These are phyloP conservation scores for Podiceps cristatus DNA, from an alignment of 2,113 vertebrate genomes.

Conservation along the genomic window DNA sequence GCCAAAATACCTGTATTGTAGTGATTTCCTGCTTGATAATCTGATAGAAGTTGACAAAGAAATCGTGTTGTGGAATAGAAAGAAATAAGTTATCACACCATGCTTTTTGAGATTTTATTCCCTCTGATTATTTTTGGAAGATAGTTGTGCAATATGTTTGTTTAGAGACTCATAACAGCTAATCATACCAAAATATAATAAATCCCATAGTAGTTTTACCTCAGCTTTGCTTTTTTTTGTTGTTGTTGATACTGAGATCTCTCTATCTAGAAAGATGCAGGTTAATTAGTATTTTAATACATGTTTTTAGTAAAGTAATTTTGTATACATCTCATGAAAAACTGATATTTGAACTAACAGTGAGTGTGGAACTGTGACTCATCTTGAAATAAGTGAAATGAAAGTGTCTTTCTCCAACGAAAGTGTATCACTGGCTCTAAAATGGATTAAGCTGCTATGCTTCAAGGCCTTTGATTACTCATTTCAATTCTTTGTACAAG, in stretches of 20 bases:
- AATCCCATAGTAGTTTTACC: background rate
- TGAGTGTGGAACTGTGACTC: background rate
- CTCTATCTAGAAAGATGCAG: background rate
- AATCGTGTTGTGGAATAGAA: background rate
- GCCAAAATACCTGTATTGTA: background rate
- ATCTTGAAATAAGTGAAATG: slow-evolving; percentile 33
- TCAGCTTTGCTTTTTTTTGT: background rate
- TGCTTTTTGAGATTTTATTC: background rate
- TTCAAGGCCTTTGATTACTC: slow-evolving; percentile 24
- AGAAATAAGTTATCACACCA: background rate
- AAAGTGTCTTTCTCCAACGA: slow-evolving; percentile 25
- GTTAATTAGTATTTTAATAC: background rate
- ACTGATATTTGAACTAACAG: slow-evolving; percentile 11
- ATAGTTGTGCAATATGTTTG: background rate
- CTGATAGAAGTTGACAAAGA: background rate
- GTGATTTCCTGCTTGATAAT: background rate
- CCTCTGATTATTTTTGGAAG: background rate
- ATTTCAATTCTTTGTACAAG: slow-evolving; percentile 8
- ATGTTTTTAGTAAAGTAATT: background rate
- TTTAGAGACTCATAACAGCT: background rate
- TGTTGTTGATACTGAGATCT: background rate
- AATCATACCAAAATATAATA: background rate
- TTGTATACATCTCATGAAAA: background rate
- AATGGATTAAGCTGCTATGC: slow-evolving; percentile 35
- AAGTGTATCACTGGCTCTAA: slow-evolving; percentile 6